Evolutionary conservation across 2,113 vertebrate genomes (phyloP), one percentile per base, ranked within the genome.

Genomic region (Trichechus manatus): DNA sequence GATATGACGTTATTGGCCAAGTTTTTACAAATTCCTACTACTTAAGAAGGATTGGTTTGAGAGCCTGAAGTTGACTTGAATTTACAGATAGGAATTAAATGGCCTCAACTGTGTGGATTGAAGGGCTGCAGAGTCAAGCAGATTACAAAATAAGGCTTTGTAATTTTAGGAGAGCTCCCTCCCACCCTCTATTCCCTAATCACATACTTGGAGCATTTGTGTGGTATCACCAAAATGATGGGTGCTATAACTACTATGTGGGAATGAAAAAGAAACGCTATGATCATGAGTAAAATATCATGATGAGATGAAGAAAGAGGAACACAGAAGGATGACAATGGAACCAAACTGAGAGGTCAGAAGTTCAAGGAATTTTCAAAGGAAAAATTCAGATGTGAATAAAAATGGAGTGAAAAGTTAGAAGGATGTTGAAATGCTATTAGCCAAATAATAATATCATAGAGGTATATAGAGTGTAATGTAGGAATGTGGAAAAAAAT

Each of bases 151-250:
- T 59, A 86, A 23, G 53, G 33, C 90, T 97, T 94, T 97, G 96
- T 96, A 94, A 97, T 94, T 95, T 96, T 93, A 97, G 96, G 87
- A 85, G 89, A 23, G 23, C 47, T 91, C 59, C 44, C 23, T 95
- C 94, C 85, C 15, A 50, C 36, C 90, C 81, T 63, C 22, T 36
- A 17, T 64, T 61, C 91, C 94, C 91, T 98, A 97, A 98, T 97
- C 94, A 97, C 82, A 97, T 20, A 78, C 90, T 93, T 7, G 0
- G 47, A 89, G 66, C 70, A 84, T 96, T 93, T 89, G 79, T 97
- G 95, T 83, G 97, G 97, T 96, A 68, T 89, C 75, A 22, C 94
- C 68, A 93, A 97, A 97, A 97, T 97, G 91, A 97, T 61, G 93
- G 95, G 92, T 93, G 44, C 44, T 84, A 27, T 14, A 94, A 93